Conservation (phyloP, 1,140 invertebrate genomes). For the Euwallacea similis region DNA sequence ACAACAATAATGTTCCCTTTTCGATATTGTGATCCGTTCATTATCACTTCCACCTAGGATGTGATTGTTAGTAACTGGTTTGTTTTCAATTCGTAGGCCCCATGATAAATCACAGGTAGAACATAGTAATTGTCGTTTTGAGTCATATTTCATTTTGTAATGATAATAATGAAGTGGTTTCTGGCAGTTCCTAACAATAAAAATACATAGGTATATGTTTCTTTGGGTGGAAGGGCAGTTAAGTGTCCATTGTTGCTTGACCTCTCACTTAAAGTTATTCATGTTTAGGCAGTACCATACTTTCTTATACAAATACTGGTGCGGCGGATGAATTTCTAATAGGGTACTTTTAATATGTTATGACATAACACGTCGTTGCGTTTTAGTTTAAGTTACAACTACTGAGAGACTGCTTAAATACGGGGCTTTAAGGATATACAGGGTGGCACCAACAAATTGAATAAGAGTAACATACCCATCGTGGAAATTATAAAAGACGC, state of each 20-base stretch:
- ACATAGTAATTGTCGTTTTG: slow-evolving; percentile 16
- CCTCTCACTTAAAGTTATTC: background rate
- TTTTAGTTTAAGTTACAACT: too few relatives aligned
- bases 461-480: too few relatives aligned
- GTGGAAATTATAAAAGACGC: too few relatives aligned
- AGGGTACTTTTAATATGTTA: too few relatives aligned
- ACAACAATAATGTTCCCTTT: slow-evolving; percentile 29
- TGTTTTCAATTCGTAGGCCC: slow-evolving; percentile 16
- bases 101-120: slow-evolving; percentile 28
- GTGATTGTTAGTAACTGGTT: slow-evolving; percentile 24
- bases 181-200: background rate
- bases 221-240: background rate
- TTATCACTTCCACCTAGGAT: slow-evolving; percentile 18
- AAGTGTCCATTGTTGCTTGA: background rate
- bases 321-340: too few relatives aligned
- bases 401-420: too few relatives aligned
- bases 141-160: slow-evolving; percentile 17
- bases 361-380: too few relatives aligned
- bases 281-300: too few relatives aligned
- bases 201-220: background rate
- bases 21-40: slow-evolving; percentile 28
- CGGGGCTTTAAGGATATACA: too few relatives aligned
- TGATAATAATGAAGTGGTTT: slow-evolving; percentile 11
- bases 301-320: too few relatives aligned
- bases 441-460: too few relatives aligned